phyloP scores from a whole-genome alignment of 2,113 vertebrate species.

The human region GRCh38 chr11:26742501-26743000 shows the following conservation, averaged over 20 bases:
- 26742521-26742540: background rate
- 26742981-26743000: background rate
- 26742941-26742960: background rate
- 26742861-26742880: background rate
- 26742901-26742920: background rate
- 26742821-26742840: background rate
- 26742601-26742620: background rate
- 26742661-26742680: background rate
- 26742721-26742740: no score
- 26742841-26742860: background rate
- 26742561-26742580: background rate
- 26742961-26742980: background rate
- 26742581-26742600: background rate
- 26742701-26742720: no score
- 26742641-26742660: background rate
- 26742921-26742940: background rate
- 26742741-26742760: no score
- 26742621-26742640: background rate
- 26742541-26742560: background rate
- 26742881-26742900: background rate
- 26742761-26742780: background rate
- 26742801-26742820: background rate
- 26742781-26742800: background rate
- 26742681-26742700: no score
- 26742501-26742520: background rate